These are phyloP conservation scores for Metaphire vulgaris DNA, from an alignment of 1,140 invertebrate genomes.

Conservation along the genomic window DNA sequence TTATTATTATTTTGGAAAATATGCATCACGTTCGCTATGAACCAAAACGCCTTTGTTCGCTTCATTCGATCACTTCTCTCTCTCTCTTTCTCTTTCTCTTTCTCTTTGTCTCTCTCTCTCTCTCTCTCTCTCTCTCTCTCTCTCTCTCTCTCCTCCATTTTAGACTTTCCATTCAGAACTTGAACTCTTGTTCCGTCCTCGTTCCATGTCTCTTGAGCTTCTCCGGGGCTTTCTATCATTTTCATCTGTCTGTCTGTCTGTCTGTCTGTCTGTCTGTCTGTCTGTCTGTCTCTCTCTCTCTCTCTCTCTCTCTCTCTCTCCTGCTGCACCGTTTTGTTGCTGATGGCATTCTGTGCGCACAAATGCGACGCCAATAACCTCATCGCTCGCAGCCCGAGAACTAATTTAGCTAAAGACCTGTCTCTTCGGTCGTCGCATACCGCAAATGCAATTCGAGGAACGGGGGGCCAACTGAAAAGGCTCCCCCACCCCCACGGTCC, in stretches of 20 bases:
- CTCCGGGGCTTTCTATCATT: neutral
- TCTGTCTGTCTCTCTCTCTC: neutral
- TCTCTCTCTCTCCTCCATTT: neutral
- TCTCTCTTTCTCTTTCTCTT: neutral
- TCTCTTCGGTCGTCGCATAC: too few relatives aligned
- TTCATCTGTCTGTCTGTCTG: neutral
- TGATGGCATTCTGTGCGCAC: neutral
- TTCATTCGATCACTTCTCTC: neutral
- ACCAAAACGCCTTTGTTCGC: neutral
- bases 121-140: neutral
- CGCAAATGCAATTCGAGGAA: too few relatives aligned
- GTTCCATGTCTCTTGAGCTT: neutral
- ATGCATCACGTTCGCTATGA: too few relatives aligned
- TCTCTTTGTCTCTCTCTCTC: neutral
- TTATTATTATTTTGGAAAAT: too few relatives aligned
- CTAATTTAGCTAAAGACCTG: neutral
- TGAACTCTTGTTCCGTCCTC: neutral
- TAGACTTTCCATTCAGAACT: neutral
- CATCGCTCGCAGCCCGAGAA: neutral
- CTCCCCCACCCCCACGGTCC: too few relatives aligned
- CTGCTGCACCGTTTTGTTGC: too few relatives aligned
- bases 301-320: neutral
- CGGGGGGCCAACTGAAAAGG: too few relatives aligned
- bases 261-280: neutral
- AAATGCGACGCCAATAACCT: slow-evolving; percentile 2